Conservation (phyloP, 2,888 invertebrate genomes). For the Trilocha varians region DNA sequence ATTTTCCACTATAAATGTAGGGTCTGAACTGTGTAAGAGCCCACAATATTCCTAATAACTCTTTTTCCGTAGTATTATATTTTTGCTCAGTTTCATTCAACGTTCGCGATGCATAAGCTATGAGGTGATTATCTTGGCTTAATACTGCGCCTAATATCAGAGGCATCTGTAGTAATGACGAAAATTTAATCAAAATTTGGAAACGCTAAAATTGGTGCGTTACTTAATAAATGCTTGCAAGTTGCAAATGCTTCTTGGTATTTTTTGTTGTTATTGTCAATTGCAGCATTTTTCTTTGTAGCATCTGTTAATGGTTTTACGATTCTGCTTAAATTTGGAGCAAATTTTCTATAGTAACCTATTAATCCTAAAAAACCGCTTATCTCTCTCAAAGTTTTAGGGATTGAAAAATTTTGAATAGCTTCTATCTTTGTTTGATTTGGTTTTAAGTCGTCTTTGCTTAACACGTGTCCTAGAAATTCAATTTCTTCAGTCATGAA, state of each 20-base stretch:
- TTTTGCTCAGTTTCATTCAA: not conserved
- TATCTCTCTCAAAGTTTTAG: slow-evolving; percentile 19
- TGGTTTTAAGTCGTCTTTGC: slow-evolving; percentile 18
- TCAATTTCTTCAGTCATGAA: slow-evolving; percentile 17
- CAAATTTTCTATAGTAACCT: slow-evolving; percentile 23
- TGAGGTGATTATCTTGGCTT: slow-evolving; percentile 13
- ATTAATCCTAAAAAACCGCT: slow-evolving; percentile 21
- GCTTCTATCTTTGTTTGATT: slow-evolving; percentile 20
- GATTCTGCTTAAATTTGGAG: slow-evolving; percentile 19
- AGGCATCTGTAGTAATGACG: slow-evolving; percentile 24
- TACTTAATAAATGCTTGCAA: slow-evolving; percentile 14
- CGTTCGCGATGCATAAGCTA: slow-evolving; percentile 14
- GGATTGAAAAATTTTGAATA: slow-evolving; percentile 18
- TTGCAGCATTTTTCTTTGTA: slow-evolving; percentile 15
- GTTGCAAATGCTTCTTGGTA: slow-evolving; percentile 17
- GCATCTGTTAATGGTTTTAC: slow-evolving; percentile 15
- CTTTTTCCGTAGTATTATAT: not conserved
- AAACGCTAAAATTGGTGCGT: slow-evolving; percentile 28
- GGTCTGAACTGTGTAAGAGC: too few species aligned
- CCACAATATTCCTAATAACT: too few species aligned
- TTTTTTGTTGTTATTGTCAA: slow-evolving; percentile 5
- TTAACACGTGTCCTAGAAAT: slow-evolving; percentile 19
- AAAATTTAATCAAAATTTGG: slow-evolving; percentile 26
- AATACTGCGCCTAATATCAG: slow-evolving; percentile 18
- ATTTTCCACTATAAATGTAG: too few species aligned